Base-by-base conservation (phyloP, 2,888 invertebrate genomes). In the Parasteatoda lunata region DNA sequence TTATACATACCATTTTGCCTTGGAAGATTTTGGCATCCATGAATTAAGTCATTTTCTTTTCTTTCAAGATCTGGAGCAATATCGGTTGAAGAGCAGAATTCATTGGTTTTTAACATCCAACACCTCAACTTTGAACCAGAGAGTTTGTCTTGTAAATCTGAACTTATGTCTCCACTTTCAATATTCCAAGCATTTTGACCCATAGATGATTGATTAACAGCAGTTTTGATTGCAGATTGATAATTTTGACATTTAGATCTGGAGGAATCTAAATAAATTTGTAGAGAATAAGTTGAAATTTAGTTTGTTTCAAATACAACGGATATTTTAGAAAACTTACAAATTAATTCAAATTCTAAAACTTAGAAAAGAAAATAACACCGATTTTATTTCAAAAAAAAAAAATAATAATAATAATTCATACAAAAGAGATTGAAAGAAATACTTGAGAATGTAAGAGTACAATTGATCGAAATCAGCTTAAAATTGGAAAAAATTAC, bases 41-140 rank as follows among this genome's bases (percentile, higher is more conserved):
- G 47, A 52, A 51, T 65, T 9, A 77, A 51, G 13, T 49, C 15
- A 52, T 54, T 69, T 45, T 80, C 71, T 71, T 65, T 48, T 45
- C 13, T 49, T 51, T 65, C 48, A 65, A 11, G 8, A 64, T 47
- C 9, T 54, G 64, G 47, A 45, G 49, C 71, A 78, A 13, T 45
- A 51, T 54, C 30, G 1, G 68, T 49, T 45, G 86, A 81, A 59
- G 30, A 65, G n/a, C 15, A 66, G 49, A 77, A 69, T n/a, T 77
- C 30, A 65, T 64, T 78, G 11, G 82, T 78, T 30, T 87, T 73
- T 13, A 82, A 13, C 82, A 88, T 79, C 87, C 87, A 88, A 30
- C 78, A 48, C 64, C 51, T 83, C 76, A 88, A 79, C 71, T 88
- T 88, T 15, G 87, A 88, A 45, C 87, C 87, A 49, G 78, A 48